Evolutionary conservation across 2,888 invertebrate species (phyloP).

Genomic region (Troides oblongomaculatus): DNA sequence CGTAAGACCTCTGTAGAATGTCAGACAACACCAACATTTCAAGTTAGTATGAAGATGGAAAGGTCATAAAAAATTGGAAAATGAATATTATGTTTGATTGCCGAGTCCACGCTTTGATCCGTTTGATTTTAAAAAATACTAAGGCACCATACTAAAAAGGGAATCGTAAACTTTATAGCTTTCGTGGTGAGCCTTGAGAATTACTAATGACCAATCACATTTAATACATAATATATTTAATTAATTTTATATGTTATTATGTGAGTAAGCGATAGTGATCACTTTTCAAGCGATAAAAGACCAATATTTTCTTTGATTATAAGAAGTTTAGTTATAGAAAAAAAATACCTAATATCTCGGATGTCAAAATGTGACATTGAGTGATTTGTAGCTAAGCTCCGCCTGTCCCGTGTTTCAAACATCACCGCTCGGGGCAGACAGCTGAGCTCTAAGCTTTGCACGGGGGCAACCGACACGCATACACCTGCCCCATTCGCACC

Average conservation of each 20-base stretch:
- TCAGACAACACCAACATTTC: constrained; percentile 2
- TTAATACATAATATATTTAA: background rate
- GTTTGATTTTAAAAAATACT: constrained; percentile 59
- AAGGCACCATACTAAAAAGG: constrained; percentile 47
- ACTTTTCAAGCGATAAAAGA: constrained; percentile 32
- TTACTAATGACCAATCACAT: constrained; percentile 48
- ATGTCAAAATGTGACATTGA: constrained; percentile 81
- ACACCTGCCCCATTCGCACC: constrained; percentile 62
- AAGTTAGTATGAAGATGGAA: constrained; percentile 1
- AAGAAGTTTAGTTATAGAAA: constrained; percentile 76
- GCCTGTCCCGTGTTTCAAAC: constrained; percentile 82
- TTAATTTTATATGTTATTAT: constrained; percentile 1
- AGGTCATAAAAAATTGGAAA: constrained; percentile 21
- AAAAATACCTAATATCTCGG: constrained; percentile 81
- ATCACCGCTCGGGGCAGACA: constrained; percentile 78
- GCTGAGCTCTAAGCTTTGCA: constrained; percentile 76
- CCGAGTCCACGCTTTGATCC: constrained; percentile 36
- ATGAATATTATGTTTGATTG: constrained; percentile 16
- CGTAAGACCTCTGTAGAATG: constrained; percentile 40
- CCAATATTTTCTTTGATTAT: constrained; percentile 52
- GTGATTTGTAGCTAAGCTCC: constrained; percentile 82
- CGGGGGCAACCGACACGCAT: constrained; percentile 67
- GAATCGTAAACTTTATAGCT: constrained; percentile 65
- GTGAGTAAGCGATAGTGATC: constrained; percentile 5
- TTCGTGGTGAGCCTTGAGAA: constrained; percentile 63